Percentiles rank a stretch among this genome's conserved stretches.
phyloP scores from a whole-genome alignment of 2,113 vertebrate genomes.

The Onychorhynchus coronatus region DNA sequence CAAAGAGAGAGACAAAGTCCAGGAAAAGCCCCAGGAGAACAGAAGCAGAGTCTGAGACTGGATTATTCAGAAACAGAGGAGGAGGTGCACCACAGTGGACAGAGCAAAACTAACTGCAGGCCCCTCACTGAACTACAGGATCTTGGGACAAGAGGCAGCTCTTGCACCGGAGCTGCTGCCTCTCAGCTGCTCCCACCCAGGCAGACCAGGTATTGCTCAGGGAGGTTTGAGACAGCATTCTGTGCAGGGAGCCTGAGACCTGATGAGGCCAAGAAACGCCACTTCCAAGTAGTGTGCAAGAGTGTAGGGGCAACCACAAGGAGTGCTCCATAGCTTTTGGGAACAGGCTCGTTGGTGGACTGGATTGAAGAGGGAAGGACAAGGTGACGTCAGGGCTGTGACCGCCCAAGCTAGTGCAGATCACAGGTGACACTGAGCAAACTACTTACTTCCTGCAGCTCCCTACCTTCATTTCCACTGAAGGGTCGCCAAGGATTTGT shows the following conservation, averaged over 20 bases:
- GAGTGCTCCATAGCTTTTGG: neutral
- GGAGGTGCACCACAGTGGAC: neutral
- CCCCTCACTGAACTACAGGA: neutral
- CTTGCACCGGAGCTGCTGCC: neutral
- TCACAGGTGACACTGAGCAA: neutral
- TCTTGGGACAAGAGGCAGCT: neutral
- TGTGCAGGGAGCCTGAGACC: neutral
- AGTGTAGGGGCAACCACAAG: neutral
- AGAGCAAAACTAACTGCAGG: neutral
- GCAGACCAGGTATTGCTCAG: neutral
- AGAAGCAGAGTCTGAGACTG: neutral
- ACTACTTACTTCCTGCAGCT: neutral
- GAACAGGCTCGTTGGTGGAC: neutral
- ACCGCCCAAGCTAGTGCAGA: neutral
- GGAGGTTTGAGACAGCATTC: neutral
- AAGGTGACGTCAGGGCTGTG: neutral
- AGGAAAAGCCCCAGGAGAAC: neutral
- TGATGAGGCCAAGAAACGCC: neutral
- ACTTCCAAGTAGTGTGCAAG: neutral
- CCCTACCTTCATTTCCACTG: slow-evolving; percentile 77
- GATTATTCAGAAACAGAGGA: neutral
- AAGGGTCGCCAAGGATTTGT: slow-evolving; percentile 63
- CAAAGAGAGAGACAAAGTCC: neutral
- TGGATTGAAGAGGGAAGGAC: neutral
- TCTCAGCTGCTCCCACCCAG: neutral